phyloP scores from a whole-genome alignment of 2,797 vertebrate species.

The Euphonia xanthogaster region DNA sequence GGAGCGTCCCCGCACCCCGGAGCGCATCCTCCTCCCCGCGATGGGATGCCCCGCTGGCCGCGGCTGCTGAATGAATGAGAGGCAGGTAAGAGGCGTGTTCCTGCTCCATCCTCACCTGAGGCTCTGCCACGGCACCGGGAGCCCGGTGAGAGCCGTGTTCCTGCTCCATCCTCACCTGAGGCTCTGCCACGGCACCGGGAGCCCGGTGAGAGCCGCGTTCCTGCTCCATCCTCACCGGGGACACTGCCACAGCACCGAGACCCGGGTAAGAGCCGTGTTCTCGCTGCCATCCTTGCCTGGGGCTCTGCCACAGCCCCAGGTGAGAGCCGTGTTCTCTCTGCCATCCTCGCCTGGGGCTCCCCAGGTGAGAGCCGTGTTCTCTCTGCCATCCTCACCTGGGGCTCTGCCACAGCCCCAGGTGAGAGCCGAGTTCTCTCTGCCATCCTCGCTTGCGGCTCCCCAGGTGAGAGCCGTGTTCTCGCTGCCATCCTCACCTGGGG shows the following conservation, averaged over 20 bases:
- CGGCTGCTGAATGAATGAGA: background rate
- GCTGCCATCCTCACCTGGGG: no score
- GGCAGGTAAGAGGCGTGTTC: background rate
- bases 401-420: fast-evolving
- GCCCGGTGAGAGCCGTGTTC: background rate
- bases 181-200: fast-evolving
- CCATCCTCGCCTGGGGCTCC: fast-evolving
- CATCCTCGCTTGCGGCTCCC: fast-evolving
- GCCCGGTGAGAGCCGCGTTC: fast-evolving
- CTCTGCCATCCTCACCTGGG: no score
- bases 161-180: fast-evolving
- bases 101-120: background rate
- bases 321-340: background rate
- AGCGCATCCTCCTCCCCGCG: background rate
- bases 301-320: background rate
- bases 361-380: background rate
- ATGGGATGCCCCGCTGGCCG: background rate
- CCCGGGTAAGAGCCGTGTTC: background rate
- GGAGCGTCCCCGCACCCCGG: background rate
- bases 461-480: fast-evolving
- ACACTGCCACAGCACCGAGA: background rate
- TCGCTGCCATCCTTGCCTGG: no score
- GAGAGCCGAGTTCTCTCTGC: background rate
- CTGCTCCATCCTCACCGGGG: no score
- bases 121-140: fast-evolving